A percentile compares a stretch with the other conserved stretches of the same genome.
phyloP scores from a whole-genome alignment of 2,113 vertebrate species.

The Antechinus flavipes region DNA sequence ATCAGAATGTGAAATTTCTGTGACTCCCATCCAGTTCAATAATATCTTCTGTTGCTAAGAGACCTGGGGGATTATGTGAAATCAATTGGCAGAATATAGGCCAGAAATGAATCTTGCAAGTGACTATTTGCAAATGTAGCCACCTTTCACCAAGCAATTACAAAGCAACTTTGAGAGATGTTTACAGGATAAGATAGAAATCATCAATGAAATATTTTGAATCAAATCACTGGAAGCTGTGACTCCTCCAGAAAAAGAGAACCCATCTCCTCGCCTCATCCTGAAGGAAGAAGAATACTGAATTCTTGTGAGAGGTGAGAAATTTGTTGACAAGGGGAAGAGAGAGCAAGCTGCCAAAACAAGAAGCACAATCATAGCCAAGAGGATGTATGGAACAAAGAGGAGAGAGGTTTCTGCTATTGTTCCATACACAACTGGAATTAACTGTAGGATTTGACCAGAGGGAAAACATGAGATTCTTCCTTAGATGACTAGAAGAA shows the following conservation, averaged over 20 bases:
- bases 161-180: not conserved
- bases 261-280: not conserved
- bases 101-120: constrained; percentile 63
- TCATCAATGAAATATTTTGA: not conserved
- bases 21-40: constrained; percentile 63
- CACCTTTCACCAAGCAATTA: not conserved
- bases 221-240: not conserved
- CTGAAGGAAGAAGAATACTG: not conserved
- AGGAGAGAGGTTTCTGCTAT: not conserved
- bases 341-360: not conserved
- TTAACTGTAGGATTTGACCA: not conserved
- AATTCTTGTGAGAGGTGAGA: not conserved
- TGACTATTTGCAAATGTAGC: constrained; percentile 39
- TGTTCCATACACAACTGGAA: not conserved
- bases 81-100: constrained; percentile 61
- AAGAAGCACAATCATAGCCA: not conserved
- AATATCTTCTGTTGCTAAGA: constrained; percentile 79
- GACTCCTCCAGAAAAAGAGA: not conserved
- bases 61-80: constrained; percentile 65
- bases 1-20: constrained; percentile 42
- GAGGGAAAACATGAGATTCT: not conserved
- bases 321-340: not conserved
- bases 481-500: not conserved
- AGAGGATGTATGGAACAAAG: not conserved
- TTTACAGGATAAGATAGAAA: not conserved